Evolutionary conservation across 1,140 invertebrate species (phyloP).

Genomic region (Pseudomyrmex sp.): DNA sequence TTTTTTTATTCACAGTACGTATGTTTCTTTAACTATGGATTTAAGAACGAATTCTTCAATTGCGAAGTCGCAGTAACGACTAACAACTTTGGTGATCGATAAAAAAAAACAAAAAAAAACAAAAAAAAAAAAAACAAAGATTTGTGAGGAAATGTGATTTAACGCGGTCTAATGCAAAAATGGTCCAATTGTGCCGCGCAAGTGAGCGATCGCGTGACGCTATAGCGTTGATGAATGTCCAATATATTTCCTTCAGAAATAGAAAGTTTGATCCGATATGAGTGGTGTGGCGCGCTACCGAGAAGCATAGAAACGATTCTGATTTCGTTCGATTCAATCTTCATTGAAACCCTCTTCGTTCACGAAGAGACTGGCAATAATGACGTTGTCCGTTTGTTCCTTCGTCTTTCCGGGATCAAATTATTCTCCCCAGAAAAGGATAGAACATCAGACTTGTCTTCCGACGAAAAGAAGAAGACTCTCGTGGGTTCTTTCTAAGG

Average conservation of each 20-base stretch:
- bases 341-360: constrained; percentile 93
- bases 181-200: background rate
- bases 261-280: background rate
- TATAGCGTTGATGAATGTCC: background rate
- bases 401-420: background rate
- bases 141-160: background rate
- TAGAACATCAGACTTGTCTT: constrained; percentile 1
- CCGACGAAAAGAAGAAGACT: background rate
- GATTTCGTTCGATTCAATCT: constrained; percentile 82
- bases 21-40: background rate
- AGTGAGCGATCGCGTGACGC: background rate
- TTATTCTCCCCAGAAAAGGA: background rate
- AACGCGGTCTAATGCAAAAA: background rate
- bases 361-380: constrained; percentile 86
- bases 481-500: constrained; percentile 54
- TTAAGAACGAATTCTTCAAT: background rate
- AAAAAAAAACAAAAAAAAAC: background rate
- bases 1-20: background rate
- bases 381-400: background rate
- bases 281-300: background rate
- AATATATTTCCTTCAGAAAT: background rate
- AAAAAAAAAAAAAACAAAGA: background rate
- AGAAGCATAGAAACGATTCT: background rate
- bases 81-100: background rate
- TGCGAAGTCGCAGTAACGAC: background rate